Percentiles rank a stretch among this genome's conserved stretches.
Conservation (phyloP, 2,113 vertebrate genomes). For the Dipodomys stephensi region DNA sequence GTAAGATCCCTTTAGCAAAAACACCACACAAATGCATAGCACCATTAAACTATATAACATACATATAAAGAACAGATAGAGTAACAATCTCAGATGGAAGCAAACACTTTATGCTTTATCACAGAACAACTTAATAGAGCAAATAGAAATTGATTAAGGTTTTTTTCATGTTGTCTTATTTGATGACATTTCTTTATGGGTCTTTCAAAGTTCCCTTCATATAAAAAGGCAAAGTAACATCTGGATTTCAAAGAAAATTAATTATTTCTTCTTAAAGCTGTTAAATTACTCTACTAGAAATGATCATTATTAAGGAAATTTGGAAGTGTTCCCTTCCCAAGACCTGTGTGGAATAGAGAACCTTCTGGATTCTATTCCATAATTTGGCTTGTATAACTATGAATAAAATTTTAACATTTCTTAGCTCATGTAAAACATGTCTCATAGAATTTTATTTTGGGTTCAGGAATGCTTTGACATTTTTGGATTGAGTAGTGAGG, state of each 20-base stretch:
- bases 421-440: slow-evolving; percentile 34
- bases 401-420: background rate
- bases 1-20: slow-evolving; percentile 37
- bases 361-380: slow-evolving; percentile 36
- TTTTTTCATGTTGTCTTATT: slow-evolving; percentile 50
- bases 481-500: slow-evolving; percentile 43
- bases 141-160: slow-evolving; percentile 37
- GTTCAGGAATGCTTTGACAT: slow-evolving; percentile 38
- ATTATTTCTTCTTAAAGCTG: slow-evolving; percentile 57
- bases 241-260: slow-evolving; percentile 67
- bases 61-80: background rate
- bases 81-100: background rate
- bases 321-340: background rate
- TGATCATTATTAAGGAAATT: background rate
- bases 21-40: background rate
- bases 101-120: slow-evolving; percentile 10
- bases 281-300: slow-evolving; percentile 42
- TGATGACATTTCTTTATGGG: slow-evolving; percentile 39
- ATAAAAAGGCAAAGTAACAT: slow-evolving; percentile 54
- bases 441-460: slow-evolving; percentile 41
- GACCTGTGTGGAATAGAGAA: background rate
- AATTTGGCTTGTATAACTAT: background rate
- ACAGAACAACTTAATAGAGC: background rate
- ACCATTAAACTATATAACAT: background rate
- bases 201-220: background rate